phyloP scores from a whole-genome alignment of 2,113 vertebrate genomes.

The Ceyx margarethae region DNA sequence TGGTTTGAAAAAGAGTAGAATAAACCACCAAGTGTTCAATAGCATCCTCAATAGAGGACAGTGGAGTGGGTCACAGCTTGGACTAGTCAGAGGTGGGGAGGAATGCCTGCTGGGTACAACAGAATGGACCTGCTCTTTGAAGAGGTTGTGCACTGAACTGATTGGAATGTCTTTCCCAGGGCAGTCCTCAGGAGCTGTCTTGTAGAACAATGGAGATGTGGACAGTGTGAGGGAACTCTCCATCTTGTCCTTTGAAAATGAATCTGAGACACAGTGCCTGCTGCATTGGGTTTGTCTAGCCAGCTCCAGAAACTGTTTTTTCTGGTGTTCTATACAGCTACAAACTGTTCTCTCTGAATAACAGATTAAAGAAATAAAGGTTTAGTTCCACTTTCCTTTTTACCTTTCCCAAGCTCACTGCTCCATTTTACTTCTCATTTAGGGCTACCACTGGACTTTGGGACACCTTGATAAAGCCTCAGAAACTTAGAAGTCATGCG shows the following conservation, averaged over 20 bases:
- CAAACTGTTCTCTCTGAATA: not conserved
- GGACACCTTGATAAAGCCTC: not conserved
- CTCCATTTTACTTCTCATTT: not conserved
- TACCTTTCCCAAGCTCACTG: not conserved
- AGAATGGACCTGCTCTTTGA: not conserved
- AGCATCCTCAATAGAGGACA: not conserved
- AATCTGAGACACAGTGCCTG: not conserved
- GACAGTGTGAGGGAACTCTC: not conserved
- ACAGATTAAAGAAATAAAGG: not conserved
- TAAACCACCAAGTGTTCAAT: rapidly evolving
- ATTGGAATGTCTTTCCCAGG: not conserved
- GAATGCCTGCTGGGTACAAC: not conserved
- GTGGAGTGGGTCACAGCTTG: not conserved
- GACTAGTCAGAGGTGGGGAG: not conserved
- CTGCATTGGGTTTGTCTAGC: not conserved
- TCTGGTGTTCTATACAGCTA: not conserved
- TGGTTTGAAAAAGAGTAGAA: not conserved
- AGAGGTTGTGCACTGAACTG: not conserved
- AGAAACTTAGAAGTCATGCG: not conserved
- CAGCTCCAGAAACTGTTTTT: not conserved
- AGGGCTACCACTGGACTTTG: not conserved
- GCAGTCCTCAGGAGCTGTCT: not conserved
- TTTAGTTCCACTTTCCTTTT: not conserved
- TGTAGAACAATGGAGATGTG: not conserved
- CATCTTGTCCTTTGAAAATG: not conserved